Conservation (phyloP, 1,140 invertebrate species). For the Leptinotarsa undecemlineata region DNA sequence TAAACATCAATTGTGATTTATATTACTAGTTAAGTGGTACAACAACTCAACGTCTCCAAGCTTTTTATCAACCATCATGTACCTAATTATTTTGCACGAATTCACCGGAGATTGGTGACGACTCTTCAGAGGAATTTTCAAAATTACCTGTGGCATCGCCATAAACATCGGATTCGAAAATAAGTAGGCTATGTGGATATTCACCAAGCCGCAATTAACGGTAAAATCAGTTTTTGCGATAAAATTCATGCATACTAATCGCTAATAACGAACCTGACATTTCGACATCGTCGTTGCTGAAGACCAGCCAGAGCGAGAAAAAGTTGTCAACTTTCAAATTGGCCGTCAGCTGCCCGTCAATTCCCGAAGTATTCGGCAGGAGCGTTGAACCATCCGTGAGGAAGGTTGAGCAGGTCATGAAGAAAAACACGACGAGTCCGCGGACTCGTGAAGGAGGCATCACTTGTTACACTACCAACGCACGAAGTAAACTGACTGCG, state of each 20-base stretch:
- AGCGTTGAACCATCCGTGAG: constrained; percentile 37
- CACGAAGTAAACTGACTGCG: constrained; percentile 12
- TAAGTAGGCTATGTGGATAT: no score
- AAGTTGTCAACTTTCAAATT: constrained; percentile 58
- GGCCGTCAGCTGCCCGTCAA: constrained; percentile 58
- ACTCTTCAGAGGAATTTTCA: no score
- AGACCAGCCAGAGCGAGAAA: constrained; percentile 61
- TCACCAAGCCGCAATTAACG: no score
- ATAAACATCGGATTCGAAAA: no score
- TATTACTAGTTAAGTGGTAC: constrained; percentile 22
- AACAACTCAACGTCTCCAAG: not conserved
- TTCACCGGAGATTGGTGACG: not conserved
- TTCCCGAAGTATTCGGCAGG: constrained; percentile 59
- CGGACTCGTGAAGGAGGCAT: constrained; percentile 28
- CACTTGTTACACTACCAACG: constrained; percentile 23
- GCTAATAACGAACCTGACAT: constrained; percentile 56
- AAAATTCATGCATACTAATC: no score
- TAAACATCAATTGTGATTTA: constrained; percentile 31
- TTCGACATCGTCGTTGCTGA: constrained; percentile 59
- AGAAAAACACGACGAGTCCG: constrained; percentile 34
- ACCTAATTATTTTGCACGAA: not conserved
- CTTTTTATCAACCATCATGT: not conserved
- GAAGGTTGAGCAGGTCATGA: constrained; percentile 35
- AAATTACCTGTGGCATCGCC: no score
- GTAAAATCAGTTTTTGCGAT: no score